These are phyloP conservation scores for Sebastes vulpes DNA, from an alignment of 2,797 vertebrate genomes.

Conservation along the genomic window DNA sequence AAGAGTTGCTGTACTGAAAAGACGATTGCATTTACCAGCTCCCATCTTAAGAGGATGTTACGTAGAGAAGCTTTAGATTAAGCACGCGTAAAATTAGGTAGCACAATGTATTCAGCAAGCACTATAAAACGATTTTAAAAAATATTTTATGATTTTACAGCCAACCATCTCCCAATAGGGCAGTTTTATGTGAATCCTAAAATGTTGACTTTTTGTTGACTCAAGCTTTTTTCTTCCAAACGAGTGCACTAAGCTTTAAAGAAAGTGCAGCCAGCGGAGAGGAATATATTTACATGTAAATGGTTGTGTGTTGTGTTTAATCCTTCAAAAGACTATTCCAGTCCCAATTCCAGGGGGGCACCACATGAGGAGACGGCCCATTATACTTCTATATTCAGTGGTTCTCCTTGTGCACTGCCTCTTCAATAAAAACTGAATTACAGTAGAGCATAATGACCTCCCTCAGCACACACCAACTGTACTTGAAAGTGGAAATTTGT, in stretches of 20 bases:
- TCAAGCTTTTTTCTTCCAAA: not conserved
- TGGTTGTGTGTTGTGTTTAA: conserved; percentile 36
- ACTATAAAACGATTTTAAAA: not conserved
- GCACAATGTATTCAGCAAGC: not conserved
- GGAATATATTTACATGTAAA: conserved; percentile 55
- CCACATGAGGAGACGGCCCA: not conserved
- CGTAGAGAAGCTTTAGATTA: not conserved
- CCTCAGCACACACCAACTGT: not conserved
- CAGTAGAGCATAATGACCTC: not conserved
- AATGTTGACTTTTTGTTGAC: not conserved
- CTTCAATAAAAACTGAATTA: conserved; percentile 22
- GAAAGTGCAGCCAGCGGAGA: conserved; percentile 11
- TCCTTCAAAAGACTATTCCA: conserved; percentile 22
- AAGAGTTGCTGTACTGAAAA: not conserved
- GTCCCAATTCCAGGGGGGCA: conserved; percentile 16
- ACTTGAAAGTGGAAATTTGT: not conserved
- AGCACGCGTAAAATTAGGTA: not conserved
- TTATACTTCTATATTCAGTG: conserved; percentile 25
- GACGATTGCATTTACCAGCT: not conserved
- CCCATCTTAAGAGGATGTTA: not conserved
- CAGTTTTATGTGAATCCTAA: not conserved
- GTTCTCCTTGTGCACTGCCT: conserved; percentile 10
- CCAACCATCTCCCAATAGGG: not conserved
- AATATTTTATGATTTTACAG: not conserved
- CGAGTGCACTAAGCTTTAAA: not conserved